Conservation (phyloP, 2,113 vertebrate species). For the Gila orcuttii region DNA sequence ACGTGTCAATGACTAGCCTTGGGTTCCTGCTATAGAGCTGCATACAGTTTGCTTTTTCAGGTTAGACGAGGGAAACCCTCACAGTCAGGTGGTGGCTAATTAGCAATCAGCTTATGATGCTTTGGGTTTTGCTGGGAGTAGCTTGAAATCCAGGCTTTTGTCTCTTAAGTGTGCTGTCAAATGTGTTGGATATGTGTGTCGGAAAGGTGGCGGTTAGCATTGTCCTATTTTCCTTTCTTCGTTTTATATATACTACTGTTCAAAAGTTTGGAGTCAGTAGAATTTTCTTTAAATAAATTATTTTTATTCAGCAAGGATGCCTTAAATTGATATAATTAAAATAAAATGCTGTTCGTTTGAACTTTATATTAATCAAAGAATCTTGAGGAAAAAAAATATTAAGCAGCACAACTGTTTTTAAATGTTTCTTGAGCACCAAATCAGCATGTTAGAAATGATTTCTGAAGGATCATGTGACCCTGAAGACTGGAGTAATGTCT, state of each 20-base stretch:
- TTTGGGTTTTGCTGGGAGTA: constrained; percentile 9
- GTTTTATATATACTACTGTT: background rate
- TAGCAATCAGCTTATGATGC: constrained; percentile 6
- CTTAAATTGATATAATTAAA: too few relatives aligned
- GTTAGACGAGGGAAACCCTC: constrained; percentile 20
- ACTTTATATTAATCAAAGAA: background rate
- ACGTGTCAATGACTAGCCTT: constrained; percentile 17
- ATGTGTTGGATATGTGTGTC: background rate
- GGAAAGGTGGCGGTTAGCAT: background rate
- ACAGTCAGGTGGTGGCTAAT: background rate
- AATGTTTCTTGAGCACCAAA: too few relatives aligned
- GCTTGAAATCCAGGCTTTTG: constrained; percentile 6
- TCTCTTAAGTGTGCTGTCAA: constrained; percentile 1
- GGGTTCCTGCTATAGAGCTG: constrained; percentile 15
- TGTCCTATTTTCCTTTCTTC: background rate
- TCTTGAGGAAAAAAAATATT: background rate
- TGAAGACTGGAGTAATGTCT: background rate
- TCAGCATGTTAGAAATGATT: background rate
- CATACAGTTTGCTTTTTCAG: constrained; percentile 25
- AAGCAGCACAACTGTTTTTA: background rate
- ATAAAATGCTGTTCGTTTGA: background rate
- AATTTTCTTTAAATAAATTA: background rate
- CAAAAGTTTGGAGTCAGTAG: background rate
- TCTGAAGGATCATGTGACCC: background rate
- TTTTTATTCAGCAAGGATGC: background rate